Evolutionary conservation across 2,888 invertebrate species (phyloP), one percentile per base, ranked within the genome.

Genomic region (Ichneumon xanthorius): DNA sequence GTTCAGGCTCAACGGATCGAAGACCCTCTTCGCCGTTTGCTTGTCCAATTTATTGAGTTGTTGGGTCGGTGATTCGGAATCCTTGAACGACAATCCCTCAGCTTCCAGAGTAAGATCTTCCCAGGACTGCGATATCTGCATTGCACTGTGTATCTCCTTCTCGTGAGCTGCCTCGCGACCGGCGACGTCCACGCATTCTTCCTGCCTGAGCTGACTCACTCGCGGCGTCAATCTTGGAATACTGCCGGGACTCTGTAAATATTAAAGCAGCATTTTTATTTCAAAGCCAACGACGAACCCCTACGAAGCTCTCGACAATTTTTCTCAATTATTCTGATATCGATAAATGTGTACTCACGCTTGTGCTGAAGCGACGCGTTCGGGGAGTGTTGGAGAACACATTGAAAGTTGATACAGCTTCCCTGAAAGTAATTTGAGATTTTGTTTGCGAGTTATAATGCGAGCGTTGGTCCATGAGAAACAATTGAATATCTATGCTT

Each of bases 91-190:
- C 58, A 95, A 94, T 86, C 95, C 95, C 89, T 96, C 96, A 26
- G 94, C 95, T 91, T 97, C 96, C 88, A 97, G 94, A 7, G 97
- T 97, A 50, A 99, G 95, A 94, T 98, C 98, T 94, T 99, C 99
- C 96, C 98, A 98, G 6, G 98, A 98, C 93, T 98, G 98, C 2
- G 98, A 98, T 94, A 99, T 98, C 94, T 98, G 98, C 96, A 98
- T 97, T 86, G 98, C 97, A 89, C 97, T 97, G 94, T 98, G 98
- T 76, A 98, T 96, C 94, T 98, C 98, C 76, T 98, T 96, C 95
- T 99, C 99, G 94, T 98, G 98, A 26, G 98, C 98, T 82, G 97
- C 96, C 94, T 99, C 99, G 81, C 98, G 95, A 91, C 97, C 97
- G 91, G 96, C 96, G 22, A 97, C 95, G 92, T 98, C 98, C 5